Evolutionary conservation across 2,888 invertebrate genomes (phyloP), one percentile per base, ranked within the genome.

Genomic region (Tiliacea aurago): DNA sequence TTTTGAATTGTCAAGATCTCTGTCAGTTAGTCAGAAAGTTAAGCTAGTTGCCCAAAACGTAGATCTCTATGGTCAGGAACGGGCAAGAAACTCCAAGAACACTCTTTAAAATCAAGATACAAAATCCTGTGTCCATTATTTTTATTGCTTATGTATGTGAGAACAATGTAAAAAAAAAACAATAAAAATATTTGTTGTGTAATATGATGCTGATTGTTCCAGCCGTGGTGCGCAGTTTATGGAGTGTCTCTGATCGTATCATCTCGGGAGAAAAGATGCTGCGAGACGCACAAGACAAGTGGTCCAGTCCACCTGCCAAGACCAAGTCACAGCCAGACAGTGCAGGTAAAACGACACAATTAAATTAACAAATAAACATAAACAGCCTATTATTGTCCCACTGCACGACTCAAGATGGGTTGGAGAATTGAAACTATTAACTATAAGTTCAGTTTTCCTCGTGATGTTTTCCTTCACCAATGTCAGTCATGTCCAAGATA

Each of bases 261-360:
- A 93, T 95, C 67, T 81, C 88, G 0, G 96, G 94, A 0, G 96
- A 96, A 91, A 94, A 95, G 88, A 93, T 96, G 93, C 87, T 96
- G n/a, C 89, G 95, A 3, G 96, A 96, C 73, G 95, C 95, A 0
- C 94, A 95, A 63, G 96, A 96, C 74, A 92, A 91, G 82, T 94
- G 94, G 93, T 90, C 95, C 78, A 90, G 90, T 23, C 92, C 93
- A 4, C 90, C 90, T 4, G 80, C 86, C 53, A 91, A 91, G 75
- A 81, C 76, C 20, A 90, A 91, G 75, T 63, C 87, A 7, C 89
- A 84, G 43, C 81, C 89, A 0, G 94, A 94, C 0, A 80, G 80
- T 43, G 80, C 80, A n/a, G 91, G 94, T 94, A 72, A 41, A 23
- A 18, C 15, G n/a, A 5, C n/a, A 18, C 3, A 49, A 51, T 47